Conservation (phyloP, 2,888 invertebrate genomes). For the Drosophila longiperda region DNA sequence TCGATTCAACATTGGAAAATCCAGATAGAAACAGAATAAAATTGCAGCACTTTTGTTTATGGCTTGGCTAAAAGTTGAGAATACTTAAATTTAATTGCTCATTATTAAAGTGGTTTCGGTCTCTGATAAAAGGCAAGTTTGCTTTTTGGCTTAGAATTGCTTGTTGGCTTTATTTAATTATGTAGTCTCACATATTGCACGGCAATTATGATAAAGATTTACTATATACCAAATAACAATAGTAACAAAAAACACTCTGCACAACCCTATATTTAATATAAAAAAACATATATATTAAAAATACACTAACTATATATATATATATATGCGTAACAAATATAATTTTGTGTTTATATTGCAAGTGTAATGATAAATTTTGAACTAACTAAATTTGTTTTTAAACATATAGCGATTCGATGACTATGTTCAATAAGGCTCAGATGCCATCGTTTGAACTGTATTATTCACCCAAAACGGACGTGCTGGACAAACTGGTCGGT, state of each 20-base stretch:
- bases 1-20: not conserved
- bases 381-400: conserved; percentile 10
- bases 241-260: not conserved
- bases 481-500: conserved; percentile 83
- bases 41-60: not conserved
- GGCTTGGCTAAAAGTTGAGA: not conserved
- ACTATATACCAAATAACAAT: not conserved
- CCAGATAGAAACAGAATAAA: not conserved
- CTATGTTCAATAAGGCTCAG: not conserved
- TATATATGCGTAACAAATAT: conserved; percentile 4
- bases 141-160: not conserved
- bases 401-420: conserved; percentile 7
- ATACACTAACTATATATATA: not conserved
- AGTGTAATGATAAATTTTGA: not conserved
- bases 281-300: not conserved
- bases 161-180: not conserved
- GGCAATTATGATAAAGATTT: not conserved
- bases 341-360: not conserved
- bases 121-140: conserved; percentile 4
- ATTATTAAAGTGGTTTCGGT: not conserved
- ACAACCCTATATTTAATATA: not conserved
- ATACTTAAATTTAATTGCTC: not conserved
- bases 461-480: conserved; percentile 85
- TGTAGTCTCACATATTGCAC: not conserved
- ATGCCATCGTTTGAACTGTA: conserved; percentile 80